These are phyloP conservation scores for Petrocephalus schoutedeni DNA, from an alignment of 2,797 vertebrate genomes.

Conservation along the genomic window DNA sequence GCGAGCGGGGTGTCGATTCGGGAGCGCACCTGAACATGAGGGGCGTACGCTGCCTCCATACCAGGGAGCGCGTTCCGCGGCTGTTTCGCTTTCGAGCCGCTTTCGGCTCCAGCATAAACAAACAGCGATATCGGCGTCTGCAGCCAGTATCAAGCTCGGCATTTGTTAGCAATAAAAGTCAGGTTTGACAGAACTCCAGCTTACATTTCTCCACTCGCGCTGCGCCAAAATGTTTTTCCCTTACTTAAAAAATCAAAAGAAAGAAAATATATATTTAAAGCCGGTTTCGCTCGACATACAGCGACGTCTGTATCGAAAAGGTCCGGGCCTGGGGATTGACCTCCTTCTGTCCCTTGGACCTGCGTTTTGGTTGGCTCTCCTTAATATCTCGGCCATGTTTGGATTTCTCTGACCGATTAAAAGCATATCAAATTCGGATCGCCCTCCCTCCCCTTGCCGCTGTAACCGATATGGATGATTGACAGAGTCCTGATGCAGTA, in stretches of 20 bases:
- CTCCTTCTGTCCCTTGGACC: slow-evolving; percentile 37
- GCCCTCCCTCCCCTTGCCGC: slow-evolving; percentile 48
- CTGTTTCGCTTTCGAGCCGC: slow-evolving; percentile 56
- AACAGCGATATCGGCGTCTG: slow-evolving; percentile 57
- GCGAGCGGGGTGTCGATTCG: background rate
- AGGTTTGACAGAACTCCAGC: slow-evolving; percentile 63
- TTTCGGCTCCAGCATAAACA: slow-evolving; percentile 73
- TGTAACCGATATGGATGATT: slow-evolving; percentile 72
- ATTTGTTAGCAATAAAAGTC: slow-evolving; percentile 71
- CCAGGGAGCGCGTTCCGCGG: background rate
- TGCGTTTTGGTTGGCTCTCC: slow-evolving; percentile 44
- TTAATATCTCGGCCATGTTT: slow-evolving; percentile 55
- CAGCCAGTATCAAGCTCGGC: slow-evolving; percentile 62
- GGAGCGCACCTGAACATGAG: background rate
- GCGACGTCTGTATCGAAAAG: background rate
- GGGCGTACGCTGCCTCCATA: too few species aligned
- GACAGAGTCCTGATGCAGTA: slow-evolving; percentile 61
- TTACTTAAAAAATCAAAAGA: slow-evolving; percentile 46
- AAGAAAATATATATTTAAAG: slow-evolving; percentile 37
- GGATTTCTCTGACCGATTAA: slow-evolving; percentile 60
- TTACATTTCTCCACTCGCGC: slow-evolving; percentile 53
- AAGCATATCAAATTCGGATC: slow-evolving; percentile 67
- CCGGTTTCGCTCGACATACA: background rate
- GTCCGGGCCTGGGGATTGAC: slow-evolving; percentile 36
- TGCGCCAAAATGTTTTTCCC: slow-evolving; percentile 56